Evolutionary conservation across 2,113 vertebrate species (phyloP).

Genomic region (Falco punctatus): DNA sequence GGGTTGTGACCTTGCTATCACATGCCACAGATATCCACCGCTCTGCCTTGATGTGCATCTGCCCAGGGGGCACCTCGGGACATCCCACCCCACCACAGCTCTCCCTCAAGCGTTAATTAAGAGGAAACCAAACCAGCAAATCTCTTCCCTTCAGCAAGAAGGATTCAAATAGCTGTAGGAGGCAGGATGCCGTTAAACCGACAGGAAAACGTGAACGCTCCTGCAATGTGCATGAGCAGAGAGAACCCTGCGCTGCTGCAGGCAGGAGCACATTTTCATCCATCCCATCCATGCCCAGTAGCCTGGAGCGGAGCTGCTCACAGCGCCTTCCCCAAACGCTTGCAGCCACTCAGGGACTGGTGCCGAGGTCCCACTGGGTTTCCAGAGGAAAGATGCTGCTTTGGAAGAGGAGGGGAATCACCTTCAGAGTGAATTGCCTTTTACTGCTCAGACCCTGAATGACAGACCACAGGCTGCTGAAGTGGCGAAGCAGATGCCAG

Average conservation of each 20-base stretch:
- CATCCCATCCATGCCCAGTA: rapidly evolving
- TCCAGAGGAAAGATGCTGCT: neutral
- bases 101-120: too few relatives aligned
- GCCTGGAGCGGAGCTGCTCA: neutral
- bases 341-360: rapidly evolving
- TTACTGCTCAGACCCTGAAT: neutral
- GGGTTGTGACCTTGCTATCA: neutral
- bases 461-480: neutral
- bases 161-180: neutral
- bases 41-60: neutral
- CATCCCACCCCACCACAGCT: neutral
- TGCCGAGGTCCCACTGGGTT: rapidly evolving
- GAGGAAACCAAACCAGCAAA: neutral
- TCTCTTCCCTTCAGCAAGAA: neutral
- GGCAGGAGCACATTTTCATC: neutral
- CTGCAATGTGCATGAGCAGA: rapidly evolving
- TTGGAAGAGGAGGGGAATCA: too few relatives aligned
- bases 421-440: too few relatives aligned
- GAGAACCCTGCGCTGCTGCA: neutral
- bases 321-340: neutral
- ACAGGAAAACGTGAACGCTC: rapidly evolving
- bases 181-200: neutral
- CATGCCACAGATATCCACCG: rapidly evolving
- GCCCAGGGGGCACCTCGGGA: neutral
- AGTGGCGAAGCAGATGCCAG: neutral